Percentiles rank a stretch among this genome's conserved stretches.
phyloP scores from a whole-genome alignment of 35 echinoderm and acorn worm species.

The Lytechinus pictus region DNA sequence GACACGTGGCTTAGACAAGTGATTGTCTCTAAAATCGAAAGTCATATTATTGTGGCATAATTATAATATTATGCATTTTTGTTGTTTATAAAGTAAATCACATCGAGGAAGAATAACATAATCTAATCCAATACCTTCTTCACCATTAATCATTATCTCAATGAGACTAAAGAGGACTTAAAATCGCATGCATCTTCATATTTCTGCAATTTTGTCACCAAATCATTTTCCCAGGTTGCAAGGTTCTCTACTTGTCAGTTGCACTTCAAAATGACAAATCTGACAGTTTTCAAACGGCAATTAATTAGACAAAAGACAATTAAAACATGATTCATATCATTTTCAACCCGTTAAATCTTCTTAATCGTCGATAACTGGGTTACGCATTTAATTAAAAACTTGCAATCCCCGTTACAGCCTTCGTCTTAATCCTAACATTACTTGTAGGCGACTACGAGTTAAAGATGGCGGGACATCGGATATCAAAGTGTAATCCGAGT shows the following conservation, averaged over 20 bases:
- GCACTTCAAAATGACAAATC: background rate
- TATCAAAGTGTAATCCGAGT: conserved; percentile 47
- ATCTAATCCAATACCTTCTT: too few species aligned
- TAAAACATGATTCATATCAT: background rate
- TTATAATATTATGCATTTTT: too few species aligned
- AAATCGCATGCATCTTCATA: too few species aligned
- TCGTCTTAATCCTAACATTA: background rate
- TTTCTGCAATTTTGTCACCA: too few species aligned
- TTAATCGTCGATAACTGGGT: background rate
- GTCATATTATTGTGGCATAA: too few species aligned
- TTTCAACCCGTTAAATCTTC: background rate
- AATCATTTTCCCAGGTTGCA: too few species aligned
- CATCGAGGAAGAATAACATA: too few species aligned
- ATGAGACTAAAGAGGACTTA: too few species aligned
- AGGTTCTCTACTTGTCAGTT: background rate
- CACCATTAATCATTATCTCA: too few species aligned
- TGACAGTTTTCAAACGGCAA: background rate
- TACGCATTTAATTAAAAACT: background rate
- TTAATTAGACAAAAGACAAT: background rate
- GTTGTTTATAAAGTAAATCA: too few species aligned
- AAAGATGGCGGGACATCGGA: background rate
- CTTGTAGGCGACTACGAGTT: background rate
- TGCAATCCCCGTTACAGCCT: background rate
- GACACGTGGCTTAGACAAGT: too few species aligned
- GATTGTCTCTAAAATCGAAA: too few species aligned